Base-by-base conservation (phyloP, 2,888 invertebrate genomes). In the Drosophila meridiana region DNA sequence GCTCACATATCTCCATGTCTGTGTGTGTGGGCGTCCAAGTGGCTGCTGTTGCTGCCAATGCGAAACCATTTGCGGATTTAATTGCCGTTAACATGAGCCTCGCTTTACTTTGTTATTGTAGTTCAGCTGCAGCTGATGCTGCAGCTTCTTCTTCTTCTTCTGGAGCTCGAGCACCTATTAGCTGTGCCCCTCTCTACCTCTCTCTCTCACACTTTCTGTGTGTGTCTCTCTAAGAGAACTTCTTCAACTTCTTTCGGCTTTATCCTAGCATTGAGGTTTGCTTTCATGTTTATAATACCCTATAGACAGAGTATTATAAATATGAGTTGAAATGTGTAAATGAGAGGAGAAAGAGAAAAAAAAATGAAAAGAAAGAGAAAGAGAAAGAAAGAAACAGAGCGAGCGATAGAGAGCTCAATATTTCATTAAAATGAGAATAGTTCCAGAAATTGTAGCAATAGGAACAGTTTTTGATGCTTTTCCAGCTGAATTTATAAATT, bases 21-120 rank as follows among this genome's bases (percentile, higher is more conserved):
- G 14, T 30, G 28, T 59, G 47, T 30, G 59, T 30, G 48, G 47
- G 38, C 40, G 60, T 26, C 32, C 67, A 78, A 58, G 43, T 61
- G 45, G 61, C 58, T 57, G 85, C 75, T 76, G 60, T 43, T 71
- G 50, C 61, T 77, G 86, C 75, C 80, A 86, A 78, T 89, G 81
- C 66, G 78, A 84, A 89, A 76, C 79, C 82, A 85, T 87, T 89
- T 90, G 90, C 73, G 81, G 86, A 90, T 90, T 88, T 89, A 89
- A 89, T 90, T 89, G 90, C 90, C 90, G 82, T 84, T 86, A 86
- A 86, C 82, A 88, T 84, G 88, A 76, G 81, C 72, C 73, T 80
- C 83, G 63, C 73, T 78, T 71, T 73, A 73, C 82, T 82, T 74
- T 80, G 72, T 73, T 67, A 69, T 53, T 80, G 78, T 69, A 52